Conservation (phyloP, 2,888 invertebrate species). For the Brachyopa scutellaris region DNA sequence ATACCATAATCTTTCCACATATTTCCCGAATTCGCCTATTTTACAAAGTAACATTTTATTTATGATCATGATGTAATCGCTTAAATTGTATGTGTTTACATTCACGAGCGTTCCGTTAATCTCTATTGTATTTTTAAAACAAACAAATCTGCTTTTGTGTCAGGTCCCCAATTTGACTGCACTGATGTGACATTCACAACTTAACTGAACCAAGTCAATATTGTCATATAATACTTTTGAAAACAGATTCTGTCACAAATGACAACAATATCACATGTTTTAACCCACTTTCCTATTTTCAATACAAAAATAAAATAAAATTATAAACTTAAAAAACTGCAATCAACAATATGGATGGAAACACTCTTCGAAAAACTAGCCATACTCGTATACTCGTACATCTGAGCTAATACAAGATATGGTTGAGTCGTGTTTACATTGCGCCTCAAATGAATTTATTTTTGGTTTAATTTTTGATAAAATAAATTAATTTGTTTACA, state of each 20-base stretch:
- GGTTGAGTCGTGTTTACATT: neutral
- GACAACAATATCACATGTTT: constrained; percentile 3
- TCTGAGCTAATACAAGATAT: neutral
- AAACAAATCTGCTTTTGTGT: too few relatives aligned
- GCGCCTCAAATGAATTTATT: too few relatives aligned
- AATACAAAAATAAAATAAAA: neutral
- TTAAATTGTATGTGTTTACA: too few relatives aligned
- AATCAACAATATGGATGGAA: constrained; percentile 8
- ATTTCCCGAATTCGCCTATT: too few relatives aligned
- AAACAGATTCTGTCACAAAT: constrained; percentile 1
- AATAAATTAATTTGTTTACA: constrained; percentile 23
- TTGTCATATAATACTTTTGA: neutral
- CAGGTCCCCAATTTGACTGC: neutral
- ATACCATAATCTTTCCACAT: too few relatives aligned
- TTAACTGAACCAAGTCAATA: neutral
- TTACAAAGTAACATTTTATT: too few relatives aligned
- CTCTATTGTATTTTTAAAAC: too few relatives aligned
- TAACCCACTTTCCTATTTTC: constrained; percentile 36
- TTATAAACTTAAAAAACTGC: neutral
- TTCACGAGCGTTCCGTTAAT: too few relatives aligned
- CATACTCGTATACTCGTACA: constrained; percentile 6
- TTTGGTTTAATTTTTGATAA: neutral
- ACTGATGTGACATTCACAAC: neutral
- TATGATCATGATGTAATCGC: neutral
- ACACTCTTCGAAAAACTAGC: neutral